These are phyloP conservation scores for Urocitellus parryii DNA, from an alignment of 2,113 vertebrate species.

Conservation along the genomic window DNA sequence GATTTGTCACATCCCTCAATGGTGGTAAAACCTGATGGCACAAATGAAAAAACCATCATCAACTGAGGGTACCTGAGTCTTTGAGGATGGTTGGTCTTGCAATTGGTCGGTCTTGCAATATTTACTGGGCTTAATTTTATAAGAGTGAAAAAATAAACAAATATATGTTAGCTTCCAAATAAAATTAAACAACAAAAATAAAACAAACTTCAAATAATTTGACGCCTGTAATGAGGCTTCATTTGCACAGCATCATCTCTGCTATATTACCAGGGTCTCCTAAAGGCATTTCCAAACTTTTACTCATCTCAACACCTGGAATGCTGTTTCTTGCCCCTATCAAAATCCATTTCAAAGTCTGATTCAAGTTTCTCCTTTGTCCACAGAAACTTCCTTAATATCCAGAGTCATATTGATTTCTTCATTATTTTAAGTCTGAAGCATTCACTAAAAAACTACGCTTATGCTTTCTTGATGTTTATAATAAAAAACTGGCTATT, in stretches of 20 bases:
- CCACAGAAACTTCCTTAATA: not conserved
- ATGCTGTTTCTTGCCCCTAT: not conserved
- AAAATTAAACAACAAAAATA: conserved; percentile 19
- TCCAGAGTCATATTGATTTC: not conserved
- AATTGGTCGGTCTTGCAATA: not conserved
- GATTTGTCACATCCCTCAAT: conserved; percentile 94
- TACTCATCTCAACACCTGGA: not conserved
- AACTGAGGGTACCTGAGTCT: conserved; percentile 50
- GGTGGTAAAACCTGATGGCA: conserved; percentile 94
- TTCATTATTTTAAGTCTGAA: conserved; percentile 31
- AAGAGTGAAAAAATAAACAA: not conserved
- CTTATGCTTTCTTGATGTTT: conserved; percentile 52
- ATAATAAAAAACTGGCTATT: conserved; percentile 51
- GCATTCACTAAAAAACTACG: conserved; percentile 20
- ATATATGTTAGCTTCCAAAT: conserved; percentile 23
- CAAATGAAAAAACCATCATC: conserved; percentile 55
- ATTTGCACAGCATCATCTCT: conserved; percentile 39
- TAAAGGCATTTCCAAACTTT: not conserved
- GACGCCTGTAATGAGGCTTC: not conserved
- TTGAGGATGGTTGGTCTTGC: not conserved
- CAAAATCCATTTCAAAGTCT: conserved; percentile 39
- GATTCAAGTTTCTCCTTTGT: not conserved
- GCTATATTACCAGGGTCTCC: not conserved
- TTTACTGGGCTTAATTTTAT: not conserved
- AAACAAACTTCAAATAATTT: conserved; percentile 4